Evolutionary conservation across 2,888 invertebrate species (phyloP).

Genomic region (Synergus gifuensis): DNA sequence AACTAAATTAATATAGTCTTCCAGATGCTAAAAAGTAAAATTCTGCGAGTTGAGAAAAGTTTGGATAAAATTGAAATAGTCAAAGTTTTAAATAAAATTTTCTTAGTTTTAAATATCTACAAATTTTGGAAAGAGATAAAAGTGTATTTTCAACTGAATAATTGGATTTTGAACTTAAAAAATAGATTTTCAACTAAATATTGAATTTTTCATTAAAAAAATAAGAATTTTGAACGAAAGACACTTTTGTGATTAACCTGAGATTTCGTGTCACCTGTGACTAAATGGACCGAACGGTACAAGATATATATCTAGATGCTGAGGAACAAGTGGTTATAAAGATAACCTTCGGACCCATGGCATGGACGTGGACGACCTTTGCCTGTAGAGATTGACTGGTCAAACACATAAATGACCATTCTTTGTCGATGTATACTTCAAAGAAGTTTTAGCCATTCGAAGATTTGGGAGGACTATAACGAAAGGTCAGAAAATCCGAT

Average conservation of each 20-base stretch:
- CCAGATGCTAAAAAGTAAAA: neutral
- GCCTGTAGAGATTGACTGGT: conserved; percentile 59
- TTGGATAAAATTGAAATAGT: neutral
- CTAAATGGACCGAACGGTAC: conserved; percentile 28
- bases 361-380: conserved; percentile 60
- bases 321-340: conserved; percentile 48
- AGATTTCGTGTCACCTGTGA: conserved; percentile 45
- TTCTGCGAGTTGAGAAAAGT: neutral
- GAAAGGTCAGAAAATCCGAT: conserved; percentile 56
- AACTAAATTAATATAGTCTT: neutral
- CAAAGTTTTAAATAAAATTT: neutral
- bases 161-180: too few species aligned
- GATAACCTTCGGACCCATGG: conserved; percentile 67
- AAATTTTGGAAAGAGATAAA: neutral
- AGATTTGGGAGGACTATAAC: conserved; percentile 50
- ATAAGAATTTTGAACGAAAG: neutral
- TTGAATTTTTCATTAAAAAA: too few species aligned
- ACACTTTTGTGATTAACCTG: neutral
- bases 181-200: too few species aligned
- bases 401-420: conserved; percentile 59
- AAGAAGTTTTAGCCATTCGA: conserved; percentile 53
- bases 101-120: neutral
- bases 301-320: conserved; percentile 55
- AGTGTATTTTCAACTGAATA: neutral
- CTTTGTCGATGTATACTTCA: conserved; percentile 54